phyloP scores from a whole-genome alignment of 2,797 vertebrate species.

The Leptoclinus maculatus region DNA sequence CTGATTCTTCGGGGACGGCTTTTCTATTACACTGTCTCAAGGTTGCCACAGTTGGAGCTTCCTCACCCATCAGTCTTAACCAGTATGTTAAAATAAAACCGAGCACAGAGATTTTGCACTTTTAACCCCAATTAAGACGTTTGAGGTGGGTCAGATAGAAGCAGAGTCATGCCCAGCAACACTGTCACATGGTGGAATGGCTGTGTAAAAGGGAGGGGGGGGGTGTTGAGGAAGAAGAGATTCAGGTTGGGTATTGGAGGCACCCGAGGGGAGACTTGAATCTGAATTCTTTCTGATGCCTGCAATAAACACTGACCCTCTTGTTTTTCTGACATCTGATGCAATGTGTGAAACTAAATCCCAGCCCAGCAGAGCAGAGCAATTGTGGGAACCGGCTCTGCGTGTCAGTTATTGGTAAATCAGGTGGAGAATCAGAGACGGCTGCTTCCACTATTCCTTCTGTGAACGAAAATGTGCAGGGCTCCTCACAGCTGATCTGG shows the following conservation, averaged over 20 bases:
- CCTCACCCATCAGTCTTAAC: conserved; percentile 21
- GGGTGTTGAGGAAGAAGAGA: conserved; percentile 23
- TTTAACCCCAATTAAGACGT: conserved; percentile 45
- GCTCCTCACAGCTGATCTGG: conserved; percentile 30
- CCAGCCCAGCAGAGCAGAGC: conserved; percentile 61
- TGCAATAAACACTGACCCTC: conserved; percentile 65
- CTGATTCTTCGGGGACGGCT: conserved; percentile 24
- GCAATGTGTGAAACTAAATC: conserved; percentile 62
- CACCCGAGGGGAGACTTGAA: conserved; percentile 38
- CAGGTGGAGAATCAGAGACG: conserved; percentile 67
- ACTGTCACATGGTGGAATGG: neutral
- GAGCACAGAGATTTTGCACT: conserved; percentile 27
- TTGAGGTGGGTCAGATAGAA: neutral
- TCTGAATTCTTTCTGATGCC: conserved; percentile 30
- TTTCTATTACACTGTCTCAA: conserved; percentile 33
- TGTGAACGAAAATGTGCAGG: conserved; percentile 37
- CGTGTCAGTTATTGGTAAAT: conserved; percentile 69
- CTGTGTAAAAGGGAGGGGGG: neutral
- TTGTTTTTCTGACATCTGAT: conserved; percentile 68
- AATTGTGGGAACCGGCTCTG: conserved; percentile 54
- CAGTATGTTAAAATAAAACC: conserved; percentile 8
- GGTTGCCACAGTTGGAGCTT: conserved; percentile 33
- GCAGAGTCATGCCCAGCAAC: conserved; percentile 8
- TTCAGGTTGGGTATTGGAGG: conserved; percentile 17
- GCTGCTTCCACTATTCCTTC: conserved; percentile 52